Base-by-base conservation (phyloP, 2,797 vertebrate genomes). In the Florisuga fusca region DNA sequence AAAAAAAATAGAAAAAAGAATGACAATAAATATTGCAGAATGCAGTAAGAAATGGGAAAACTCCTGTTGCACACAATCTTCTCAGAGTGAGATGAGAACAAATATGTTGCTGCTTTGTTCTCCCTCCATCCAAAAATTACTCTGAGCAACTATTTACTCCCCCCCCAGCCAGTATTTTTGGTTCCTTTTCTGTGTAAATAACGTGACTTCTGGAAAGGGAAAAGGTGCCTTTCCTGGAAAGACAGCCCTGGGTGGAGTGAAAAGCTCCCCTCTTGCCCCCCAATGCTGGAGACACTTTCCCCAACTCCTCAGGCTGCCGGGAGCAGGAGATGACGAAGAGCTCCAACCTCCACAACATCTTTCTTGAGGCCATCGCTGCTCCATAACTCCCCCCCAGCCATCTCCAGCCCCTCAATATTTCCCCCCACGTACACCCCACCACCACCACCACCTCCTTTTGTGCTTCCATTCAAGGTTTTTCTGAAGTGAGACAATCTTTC, bases 401-500 rank as follows among this genome's bases (percentile, higher is more conserved):
- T 96, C 95, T 95, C 94, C 95, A 90, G 58, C 61, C 38, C 90
- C 18, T 4, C 62, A 38, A 93, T 97, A 96, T 97, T 96, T 93
- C 51, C 51, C 79, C 89, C 51, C 27, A 38, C 38, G 38, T 12
- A 38, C 38, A 38, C 38, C 38, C 38, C 13, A 41, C 53, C 51
- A 46, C 87, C n/a, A 13, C 48, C 34, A 50, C 80, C 83, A 89
- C 64, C 71, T 94, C 95, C 91, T 98, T 46, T 98, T 98, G 98
- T 98, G 95, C 59, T 95, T 92, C 96, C 93, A 46, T 94, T 97
- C 96, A 97, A 97, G 96, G 88, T 86, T 97, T 98, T 97, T 96
- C 96, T 97, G 96, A 96, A 94, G 95, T 92, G 97, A 98, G 97
- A 96, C 97, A 95, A 97, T 98, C 97, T 98, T 97, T 97, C 87